Base-by-base conservation (phyloP, 2,113 vertebrate genomes). In the Hydrochoerus hydrochaeris region DNA sequence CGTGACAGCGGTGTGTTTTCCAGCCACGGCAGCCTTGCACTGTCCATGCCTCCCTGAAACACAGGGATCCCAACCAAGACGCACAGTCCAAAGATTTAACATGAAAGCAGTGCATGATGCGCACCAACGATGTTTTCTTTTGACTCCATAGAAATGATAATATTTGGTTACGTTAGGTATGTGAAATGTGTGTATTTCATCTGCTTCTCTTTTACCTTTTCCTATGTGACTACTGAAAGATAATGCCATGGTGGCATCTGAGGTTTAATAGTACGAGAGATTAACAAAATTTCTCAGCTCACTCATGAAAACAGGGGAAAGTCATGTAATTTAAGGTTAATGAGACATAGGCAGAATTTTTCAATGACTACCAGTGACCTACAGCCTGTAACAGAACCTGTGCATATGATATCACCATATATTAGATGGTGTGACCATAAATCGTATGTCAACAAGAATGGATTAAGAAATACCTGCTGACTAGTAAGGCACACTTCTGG, bases 161-260 rank as follows among this genome's bases (percentile, higher is more conserved):
- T 75, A 54, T 73, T 81, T 38, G 26, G 10, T 67, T 73, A 49
- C 35, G n/a, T 13, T n/a, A 1, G 3, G 67, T 88, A 97, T 60
- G 65, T 67, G 90, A 90, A 54, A 81, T 46, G 60, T 54, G 57
- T 69, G 73, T 63, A 81, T 92, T 85, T 75, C 52, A 54, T 41
- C 82, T 77, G 8, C 92, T 95, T 92, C 62, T 95, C 6, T 60
- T 78, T 77, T 78, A 86, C 20, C 78, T 77, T 81, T 78, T 65
- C 52, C 44, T 65, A 65, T 28, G 44, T 41, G 38, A 32, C 49
- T 88, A 58, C 49, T 58, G 30, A 87, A 96, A 91, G 19, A n/a
- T n/a, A n/a, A n/a, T n/a, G n/a, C n/a, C 88, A 3, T 20, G 20
- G 49, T 10, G 85, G 13, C 13, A 41, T 11, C n/a, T 60, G 90